Evolutionary conservation across 2,888 invertebrate genomes (phyloP), one percentile per base, ranked within the genome.

Genomic region (Chironomus tentans): DNA sequence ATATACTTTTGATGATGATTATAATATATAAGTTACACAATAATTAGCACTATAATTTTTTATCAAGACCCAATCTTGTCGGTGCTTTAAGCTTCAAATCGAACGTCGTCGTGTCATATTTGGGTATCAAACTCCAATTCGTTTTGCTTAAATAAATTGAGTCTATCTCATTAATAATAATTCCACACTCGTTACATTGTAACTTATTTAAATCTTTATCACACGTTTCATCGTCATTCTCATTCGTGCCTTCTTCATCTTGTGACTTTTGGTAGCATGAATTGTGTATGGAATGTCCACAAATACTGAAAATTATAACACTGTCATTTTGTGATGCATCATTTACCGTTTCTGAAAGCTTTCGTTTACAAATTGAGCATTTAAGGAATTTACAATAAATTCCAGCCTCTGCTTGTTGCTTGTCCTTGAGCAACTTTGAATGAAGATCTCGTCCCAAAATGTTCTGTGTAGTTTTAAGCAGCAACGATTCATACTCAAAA

Each of bases 401-500:
- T 0, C 84, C 84, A n/a, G 82, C 82, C 15, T 80, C 79, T 0
- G 82, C 80, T 18, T 79, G 76, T 13, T 77, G 79, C 12, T 80
- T 80, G 4, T 81, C 80, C 65, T 80, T 79, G 0, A 80, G 80
- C 28, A 86, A 82, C 74, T 83, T 79, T 74, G 85, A 84, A 80
- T 91, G 92, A 72, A 93, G 85, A 84, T 93, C 92, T 75, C 88
- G 85, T 79, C 91, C 89, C 62, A 91, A 84, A 62, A 91, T 83
- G 78, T 87, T 87, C 68, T 89, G 87, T 3, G 90, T 89, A 0
- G 90, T 89, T 78, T 88, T 87, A 79, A 92, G 86, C 79, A 92
- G 86, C 69, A 90, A 87, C 80, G 90, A 88, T 81, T 94, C 92
- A 80, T 92, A 91, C 48, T 88, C 87, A 77, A 92, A 92, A 79